Percentiles rank a stretch among this genome's conserved stretches.
Evolutionary conservation across 2,888 invertebrate genomes (phyloP).

Genomic region (Lasioglossum lativentre): DNA sequence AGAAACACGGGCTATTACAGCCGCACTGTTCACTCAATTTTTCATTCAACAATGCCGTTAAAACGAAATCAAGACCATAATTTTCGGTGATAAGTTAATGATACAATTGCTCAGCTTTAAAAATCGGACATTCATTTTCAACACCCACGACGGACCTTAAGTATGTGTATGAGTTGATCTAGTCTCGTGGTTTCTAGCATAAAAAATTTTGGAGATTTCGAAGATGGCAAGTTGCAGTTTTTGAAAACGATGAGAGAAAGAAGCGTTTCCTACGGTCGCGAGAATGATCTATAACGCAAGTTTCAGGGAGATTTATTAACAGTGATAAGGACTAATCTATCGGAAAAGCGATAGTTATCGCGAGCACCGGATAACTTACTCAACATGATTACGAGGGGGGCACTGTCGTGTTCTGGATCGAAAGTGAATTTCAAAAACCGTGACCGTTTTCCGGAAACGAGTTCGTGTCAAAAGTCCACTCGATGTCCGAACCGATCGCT

Average conservation of each 20-base stretch:
- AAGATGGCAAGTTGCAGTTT: neutral
- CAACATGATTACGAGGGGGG: conserved; percentile 31
- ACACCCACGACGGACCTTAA: neutral
- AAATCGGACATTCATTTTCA: neutral
- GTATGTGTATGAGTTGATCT: neutral
- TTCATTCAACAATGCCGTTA: too few relatives aligned
- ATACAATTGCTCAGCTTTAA: neutral
- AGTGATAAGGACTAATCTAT: neutral
- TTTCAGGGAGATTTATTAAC: neutral
- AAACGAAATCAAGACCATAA: neutral
- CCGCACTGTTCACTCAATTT: too few relatives aligned
- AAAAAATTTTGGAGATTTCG: neutral
- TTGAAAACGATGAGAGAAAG: neutral
- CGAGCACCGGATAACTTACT: conserved; percentile 48
- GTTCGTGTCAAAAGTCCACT: neutral
- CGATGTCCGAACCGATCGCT: conserved; percentile 30
- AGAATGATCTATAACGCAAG: neutral
- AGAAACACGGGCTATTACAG: neutral
- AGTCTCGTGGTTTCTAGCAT: neutral
- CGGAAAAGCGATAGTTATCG: neutral
- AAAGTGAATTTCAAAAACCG: neutral
- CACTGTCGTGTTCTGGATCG: neutral
- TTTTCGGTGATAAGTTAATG: neutral
- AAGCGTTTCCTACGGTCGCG: neutral
- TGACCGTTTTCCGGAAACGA: neutral